Evolutionary conservation across 2,113 vertebrate species (phyloP).

Genomic region (Leiothrix lutea): DNA sequence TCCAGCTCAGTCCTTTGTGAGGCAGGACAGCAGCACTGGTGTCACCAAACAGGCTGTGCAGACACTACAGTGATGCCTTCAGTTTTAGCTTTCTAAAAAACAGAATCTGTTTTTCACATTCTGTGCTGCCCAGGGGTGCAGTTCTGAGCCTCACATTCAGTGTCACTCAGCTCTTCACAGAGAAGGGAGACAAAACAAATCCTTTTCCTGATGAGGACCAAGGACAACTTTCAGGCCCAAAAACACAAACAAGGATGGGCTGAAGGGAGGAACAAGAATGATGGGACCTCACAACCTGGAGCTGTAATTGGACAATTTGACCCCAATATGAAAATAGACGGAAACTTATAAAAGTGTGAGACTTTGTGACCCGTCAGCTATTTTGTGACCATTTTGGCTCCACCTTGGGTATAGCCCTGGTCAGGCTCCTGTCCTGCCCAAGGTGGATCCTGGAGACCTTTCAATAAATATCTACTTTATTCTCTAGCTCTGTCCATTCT

Average conservation of each 20-base stretch:
- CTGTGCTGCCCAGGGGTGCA: background rate
- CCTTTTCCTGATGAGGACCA: background rate
- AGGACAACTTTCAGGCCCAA: background rate
- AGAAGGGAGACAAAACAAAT: background rate
- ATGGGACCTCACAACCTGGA: background rate
- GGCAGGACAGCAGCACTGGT: background rate
- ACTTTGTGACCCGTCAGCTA: accelerated
- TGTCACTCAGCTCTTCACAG: background rate
- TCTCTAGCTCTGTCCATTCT: background rate
- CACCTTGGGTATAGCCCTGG: background rate
- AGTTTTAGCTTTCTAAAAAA: background rate
- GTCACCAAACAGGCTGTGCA: background rate
- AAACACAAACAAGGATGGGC: background rate
- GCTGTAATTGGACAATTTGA: background rate
- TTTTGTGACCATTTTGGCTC: background rate
- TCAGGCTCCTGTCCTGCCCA: background rate
- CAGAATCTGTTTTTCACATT: background rate
- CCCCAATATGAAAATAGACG: background rate
- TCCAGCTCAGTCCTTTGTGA: background rate
- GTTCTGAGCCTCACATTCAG: background rate
- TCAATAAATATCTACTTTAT: background rate
- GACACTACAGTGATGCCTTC: background rate
- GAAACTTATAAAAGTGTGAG: background rate
- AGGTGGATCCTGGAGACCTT: background rate
- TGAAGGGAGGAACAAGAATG: background rate